A percentile compares a stretch with the other conserved stretches of the same genome.
Conservation (phyloP, 2,113 vertebrate genomes). For the Aleadryas rufinucha region DNA sequence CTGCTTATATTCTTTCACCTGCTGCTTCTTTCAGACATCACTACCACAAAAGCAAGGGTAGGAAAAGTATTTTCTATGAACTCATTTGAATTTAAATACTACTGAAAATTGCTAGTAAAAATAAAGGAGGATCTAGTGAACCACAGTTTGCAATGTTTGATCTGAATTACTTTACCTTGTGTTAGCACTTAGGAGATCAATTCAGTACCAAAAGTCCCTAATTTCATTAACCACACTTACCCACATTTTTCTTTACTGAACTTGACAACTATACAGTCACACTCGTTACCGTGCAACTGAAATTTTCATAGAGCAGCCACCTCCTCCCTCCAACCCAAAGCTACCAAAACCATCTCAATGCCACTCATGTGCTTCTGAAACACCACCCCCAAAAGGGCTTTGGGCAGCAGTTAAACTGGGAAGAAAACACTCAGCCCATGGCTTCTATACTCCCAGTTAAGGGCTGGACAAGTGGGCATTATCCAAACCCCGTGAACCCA, state of each 20-base stretch:
- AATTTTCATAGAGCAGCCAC: neutral
- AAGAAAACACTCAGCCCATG: neutral
- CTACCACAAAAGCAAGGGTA: neutral
- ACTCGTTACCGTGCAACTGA: fast-evolving
- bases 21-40: neutral
- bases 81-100: neutral
- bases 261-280: neutral
- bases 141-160: neutral
- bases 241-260: neutral
- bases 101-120: neutral
- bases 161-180: neutral
- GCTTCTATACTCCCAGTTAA: neutral
- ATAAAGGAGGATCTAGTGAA: neutral
- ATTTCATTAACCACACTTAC: neutral
- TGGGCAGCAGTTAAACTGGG: neutral
- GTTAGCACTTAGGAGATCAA: neutral
- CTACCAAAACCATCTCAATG: neutral
- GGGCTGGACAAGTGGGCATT: neutral
- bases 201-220: neutral
- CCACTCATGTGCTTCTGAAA: neutral
- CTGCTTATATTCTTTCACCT: neutral
- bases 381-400: neutral
- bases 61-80: neutral
- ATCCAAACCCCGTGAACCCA: neutral
- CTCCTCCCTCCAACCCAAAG: neutral